Evolutionary conservation across 2,888 invertebrate species (phyloP).

Genomic region (Celastrina argiolus): DNA sequence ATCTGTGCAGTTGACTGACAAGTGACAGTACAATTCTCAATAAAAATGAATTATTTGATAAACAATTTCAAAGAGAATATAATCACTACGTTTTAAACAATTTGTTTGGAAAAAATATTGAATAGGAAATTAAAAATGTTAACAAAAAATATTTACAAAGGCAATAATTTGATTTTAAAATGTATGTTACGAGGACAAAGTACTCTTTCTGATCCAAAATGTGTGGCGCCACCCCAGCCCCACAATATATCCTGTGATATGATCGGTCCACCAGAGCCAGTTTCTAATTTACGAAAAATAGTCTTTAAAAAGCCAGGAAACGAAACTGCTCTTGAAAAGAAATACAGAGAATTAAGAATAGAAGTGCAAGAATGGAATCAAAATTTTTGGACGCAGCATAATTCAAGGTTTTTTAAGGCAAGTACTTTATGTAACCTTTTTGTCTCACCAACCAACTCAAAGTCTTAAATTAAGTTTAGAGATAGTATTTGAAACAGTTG

Average conservation of each 20-base stretch:
- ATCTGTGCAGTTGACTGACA: too few species aligned
- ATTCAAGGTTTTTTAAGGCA: slow-evolving; percentile 82
- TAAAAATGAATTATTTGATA: too few species aligned
- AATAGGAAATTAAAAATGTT: slow-evolving; percentile 24
- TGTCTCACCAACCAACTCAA: background rate
- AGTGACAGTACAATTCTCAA: too few species aligned
- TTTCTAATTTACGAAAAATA: slow-evolving; percentile 87
- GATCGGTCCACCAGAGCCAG: slow-evolving; percentile 88
- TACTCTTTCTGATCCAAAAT: slow-evolving; percentile 50
- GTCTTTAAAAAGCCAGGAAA: slow-evolving; percentile 80
- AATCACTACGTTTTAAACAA: too few species aligned
- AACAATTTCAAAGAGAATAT: too few species aligned
- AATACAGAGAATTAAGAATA: slow-evolving; percentile 80
- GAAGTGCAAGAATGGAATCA: slow-evolving; percentile 91
- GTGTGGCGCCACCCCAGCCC: slow-evolving; percentile 58
- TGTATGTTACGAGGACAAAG: slow-evolving; percentile 24
- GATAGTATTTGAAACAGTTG: background rate
- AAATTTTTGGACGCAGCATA: slow-evolving; percentile 89
- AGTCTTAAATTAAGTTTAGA: background rate
- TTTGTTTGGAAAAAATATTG: too few species aligned
- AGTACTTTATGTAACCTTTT: background rate
- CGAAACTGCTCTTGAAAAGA: slow-evolving; percentile 82
- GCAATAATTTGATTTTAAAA: slow-evolving; percentile 10
- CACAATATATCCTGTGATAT: slow-evolving; percentile 74
- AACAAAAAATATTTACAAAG: slow-evolving; percentile 18